A percentile compares a stretch with the other conserved stretches of the same genome.
phyloP scores from a whole-genome alignment of 2,888 invertebrate genomes.

The Glaucopsyche alexis region DNA sequence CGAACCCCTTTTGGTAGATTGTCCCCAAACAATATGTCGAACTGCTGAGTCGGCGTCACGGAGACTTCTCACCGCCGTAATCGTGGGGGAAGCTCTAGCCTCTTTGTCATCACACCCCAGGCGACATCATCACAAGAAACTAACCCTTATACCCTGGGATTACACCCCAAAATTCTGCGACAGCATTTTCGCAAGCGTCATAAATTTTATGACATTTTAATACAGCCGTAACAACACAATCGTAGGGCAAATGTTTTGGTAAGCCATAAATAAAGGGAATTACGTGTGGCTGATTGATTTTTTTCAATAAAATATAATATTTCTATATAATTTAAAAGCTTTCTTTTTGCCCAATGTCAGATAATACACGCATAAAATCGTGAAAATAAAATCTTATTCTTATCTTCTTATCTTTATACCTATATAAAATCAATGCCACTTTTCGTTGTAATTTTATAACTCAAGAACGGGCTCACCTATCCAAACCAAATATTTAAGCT shows the following conservation, averaged over 20 bases:
- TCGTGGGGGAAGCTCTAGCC: conserved; percentile 67
- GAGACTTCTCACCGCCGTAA: conserved; percentile 71
- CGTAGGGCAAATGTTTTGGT: conserved; percentile 80
- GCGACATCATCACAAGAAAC: conserved; percentile 41
- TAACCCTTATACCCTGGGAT: conserved; percentile 31
- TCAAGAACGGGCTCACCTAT: too few relatives aligned
- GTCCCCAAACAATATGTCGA: conserved; percentile 57
- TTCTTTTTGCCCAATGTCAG: too few relatives aligned
- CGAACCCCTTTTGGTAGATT: conserved; percentile 62
- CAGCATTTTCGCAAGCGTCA: conserved; percentile 62
- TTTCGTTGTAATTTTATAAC: too few relatives aligned
- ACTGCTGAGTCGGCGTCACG: conserved; percentile 71
- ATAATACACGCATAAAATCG: too few relatives aligned
- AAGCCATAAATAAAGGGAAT: conserved; percentile 75
- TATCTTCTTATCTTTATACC: too few relatives aligned
- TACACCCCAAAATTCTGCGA: conserved; percentile 41
- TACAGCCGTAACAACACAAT: conserved; percentile 76
- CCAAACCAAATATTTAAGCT: too few relatives aligned
- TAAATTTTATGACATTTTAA: conserved; percentile 78
- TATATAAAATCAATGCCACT: too few relatives aligned
- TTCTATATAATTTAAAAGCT: background rate
- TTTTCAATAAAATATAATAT: conserved; percentile 9
- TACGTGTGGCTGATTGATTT: conserved; percentile 54
- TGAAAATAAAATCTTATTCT: too few relatives aligned
- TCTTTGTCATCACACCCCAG: conserved; percentile 69